Evolutionary conservation across 2,797 vertebrate species (phyloP), one percentile per base, ranked within the genome.

Genomic region (Melopsittacus undulatus): DNA sequence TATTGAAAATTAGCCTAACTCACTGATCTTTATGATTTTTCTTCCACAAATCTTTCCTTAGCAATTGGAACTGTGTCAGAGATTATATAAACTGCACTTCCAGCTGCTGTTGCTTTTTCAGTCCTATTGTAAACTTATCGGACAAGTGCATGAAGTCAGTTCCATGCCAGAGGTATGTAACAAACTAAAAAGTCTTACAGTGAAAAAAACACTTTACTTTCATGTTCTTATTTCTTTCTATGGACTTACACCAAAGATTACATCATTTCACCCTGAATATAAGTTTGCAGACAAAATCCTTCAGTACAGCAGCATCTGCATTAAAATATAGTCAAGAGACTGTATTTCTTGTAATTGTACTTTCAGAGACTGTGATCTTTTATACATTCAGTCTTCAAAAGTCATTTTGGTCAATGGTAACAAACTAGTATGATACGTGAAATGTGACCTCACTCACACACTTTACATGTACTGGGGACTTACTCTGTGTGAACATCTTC

Each of bases 51-150:
- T 96, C 46, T 97, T 70, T 95, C 97, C 85, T 36, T 97, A 99
- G 99, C 99, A 99, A 99, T 96, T 99, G 98, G 99, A 99, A 97
- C 98, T 99, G 94, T 99, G 99, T 98, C 99, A 99, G 97, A 98
- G 99, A 73, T 98, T 99, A 84, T 99, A 99, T 98, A 99, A 99
- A 94, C 98, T 99, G 87, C 99, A 99, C 95, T 99, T 99, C 95
- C 99, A 99, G 98, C 98, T 99, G 87, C 98, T 99, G 79, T 98
- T 99, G 81, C 99, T 99, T 96, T 99, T 99, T 98, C 99, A 99
- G 95, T 99, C 99, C 87, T 99, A 99, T 98, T 99, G 99, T 97
- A 99, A 99, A 87, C 99, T 99, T 97, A 99, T 99, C 40, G 99
- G 99, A 95, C 99, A 99, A 97, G 99, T 99, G 92, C 99, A 99